Evolutionary conservation across 1,140 invertebrate species (phyloP).

Genomic region (Drosophila repleta): DNA sequence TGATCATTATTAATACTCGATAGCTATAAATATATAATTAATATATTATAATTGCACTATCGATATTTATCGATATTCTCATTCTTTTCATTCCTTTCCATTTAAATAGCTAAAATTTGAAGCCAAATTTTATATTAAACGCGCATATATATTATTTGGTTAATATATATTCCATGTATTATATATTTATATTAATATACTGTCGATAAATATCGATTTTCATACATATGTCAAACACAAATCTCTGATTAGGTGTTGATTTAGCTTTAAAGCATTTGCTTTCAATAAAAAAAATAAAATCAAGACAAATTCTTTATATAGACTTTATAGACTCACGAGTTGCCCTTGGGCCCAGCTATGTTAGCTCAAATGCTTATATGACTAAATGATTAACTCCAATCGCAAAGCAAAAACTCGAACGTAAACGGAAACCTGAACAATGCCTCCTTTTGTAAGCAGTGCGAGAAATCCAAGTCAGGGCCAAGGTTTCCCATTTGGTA

Average conservation of each 20-base stretch:
- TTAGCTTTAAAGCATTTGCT: neutral
- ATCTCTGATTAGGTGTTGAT: neutral
- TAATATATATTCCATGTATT: no score
- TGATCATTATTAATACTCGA: no score
- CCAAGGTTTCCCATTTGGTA: slow-evolving; percentile 61
- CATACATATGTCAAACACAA: no score
- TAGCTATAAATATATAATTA: no score
- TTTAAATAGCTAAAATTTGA: no score
- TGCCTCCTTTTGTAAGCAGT: slow-evolving; percentile 29
- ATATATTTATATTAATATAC: no score
- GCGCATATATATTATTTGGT: no score
- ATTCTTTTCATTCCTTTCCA: no score
- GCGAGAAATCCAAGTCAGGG: slow-evolving; percentile 56
- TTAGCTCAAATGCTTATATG: neutral
- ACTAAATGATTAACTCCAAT: slow-evolving; percentile 12
- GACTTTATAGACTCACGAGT: neutral
- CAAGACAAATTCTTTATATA: neutral
- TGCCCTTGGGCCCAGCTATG: slow-evolving; percentile 16
- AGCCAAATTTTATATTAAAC: no score
- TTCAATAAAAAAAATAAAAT: neutral
- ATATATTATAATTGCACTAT: no score
- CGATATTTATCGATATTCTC: no score
- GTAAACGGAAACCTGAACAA: slow-evolving; percentile 25
- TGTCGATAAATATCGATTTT: neutral
- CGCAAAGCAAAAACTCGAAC: slow-evolving; percentile 12